Evolutionary conservation across 2,113 vertebrate species (phyloP).

Genomic region (Tamias sibiricus): DNA sequence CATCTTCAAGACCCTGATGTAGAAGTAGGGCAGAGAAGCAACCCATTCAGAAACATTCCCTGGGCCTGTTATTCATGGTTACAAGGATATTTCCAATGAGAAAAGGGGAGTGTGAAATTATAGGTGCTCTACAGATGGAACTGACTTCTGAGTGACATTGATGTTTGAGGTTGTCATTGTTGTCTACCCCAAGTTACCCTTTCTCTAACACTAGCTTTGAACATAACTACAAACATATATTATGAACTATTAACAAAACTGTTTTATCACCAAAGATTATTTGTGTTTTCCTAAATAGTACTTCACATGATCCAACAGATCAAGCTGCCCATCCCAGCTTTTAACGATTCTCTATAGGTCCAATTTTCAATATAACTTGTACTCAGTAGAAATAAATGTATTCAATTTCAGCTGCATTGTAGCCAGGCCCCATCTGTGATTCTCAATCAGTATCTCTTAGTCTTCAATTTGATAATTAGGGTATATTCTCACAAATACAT

Average conservation of each 20-base stretch:
- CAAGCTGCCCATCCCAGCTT: background rate
- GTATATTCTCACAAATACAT: background rate
- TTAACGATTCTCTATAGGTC: background rate
- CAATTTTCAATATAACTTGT: background rate
- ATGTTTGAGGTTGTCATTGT: background rate
- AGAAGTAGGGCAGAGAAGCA: background rate
- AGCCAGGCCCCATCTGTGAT: too few species aligned
- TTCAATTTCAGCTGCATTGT: background rate
- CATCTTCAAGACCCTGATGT: background rate
- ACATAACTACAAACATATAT: background rate
- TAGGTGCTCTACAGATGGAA: background rate
- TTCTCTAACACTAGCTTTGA: background rate
- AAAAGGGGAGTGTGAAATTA: accelerated
- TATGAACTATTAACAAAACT: background rate
- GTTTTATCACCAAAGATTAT: background rate
- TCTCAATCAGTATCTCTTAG: background rate
- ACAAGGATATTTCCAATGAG: background rate
- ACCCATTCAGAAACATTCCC: background rate
- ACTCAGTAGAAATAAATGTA: background rate
- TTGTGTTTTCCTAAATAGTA: background rate
- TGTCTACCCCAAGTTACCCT: background rate
- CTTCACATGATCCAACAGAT: background rate
- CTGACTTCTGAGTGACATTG: background rate
- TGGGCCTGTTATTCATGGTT: background rate
- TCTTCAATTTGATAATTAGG: background rate